Evolutionary conservation across 2,888 invertebrate species (phyloP).

Genomic region (Coecobrya sp.): DNA sequence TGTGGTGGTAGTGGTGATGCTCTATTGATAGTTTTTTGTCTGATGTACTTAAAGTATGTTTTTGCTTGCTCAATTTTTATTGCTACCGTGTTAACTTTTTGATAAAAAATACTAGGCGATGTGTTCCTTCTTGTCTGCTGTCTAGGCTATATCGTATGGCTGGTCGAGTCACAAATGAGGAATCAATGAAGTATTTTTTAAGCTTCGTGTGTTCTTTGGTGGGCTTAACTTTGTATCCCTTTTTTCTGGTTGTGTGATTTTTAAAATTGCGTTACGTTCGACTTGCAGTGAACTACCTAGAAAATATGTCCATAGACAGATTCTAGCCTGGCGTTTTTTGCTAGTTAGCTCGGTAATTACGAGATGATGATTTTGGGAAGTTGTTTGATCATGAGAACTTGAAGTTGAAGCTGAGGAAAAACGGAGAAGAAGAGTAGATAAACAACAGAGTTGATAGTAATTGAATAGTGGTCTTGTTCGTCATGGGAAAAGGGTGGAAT

Average conservation of each 20-base stretch:
- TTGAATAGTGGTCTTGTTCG: slow-evolving; percentile 67
- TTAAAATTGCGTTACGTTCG: slow-evolving; percentile 57
- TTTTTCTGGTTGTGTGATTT: slow-evolving; percentile 68
- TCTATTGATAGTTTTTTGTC: neutral
- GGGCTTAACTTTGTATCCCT: neutral
- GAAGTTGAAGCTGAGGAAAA: slow-evolving; percentile 33
- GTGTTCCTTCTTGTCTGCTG: neutral
- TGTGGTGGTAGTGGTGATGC: neutral
- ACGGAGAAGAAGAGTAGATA: neutral
- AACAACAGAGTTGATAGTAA: slow-evolving; percentile 2
- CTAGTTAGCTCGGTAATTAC: slow-evolving; percentile 58
- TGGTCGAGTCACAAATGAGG: slow-evolving; percentile 10
- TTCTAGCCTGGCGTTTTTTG: neutral
- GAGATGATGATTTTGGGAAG: slow-evolving; percentile 57
- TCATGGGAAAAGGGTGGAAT: slow-evolving; percentile 66
- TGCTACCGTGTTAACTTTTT: neutral
- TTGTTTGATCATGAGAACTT: slow-evolving; percentile 67
- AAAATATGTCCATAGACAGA: neutral
- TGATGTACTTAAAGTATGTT: neutral
- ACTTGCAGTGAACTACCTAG: neutral
- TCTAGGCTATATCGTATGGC: neutral
- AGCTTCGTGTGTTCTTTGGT: neutral
- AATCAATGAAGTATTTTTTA: slow-evolving; percentile 38
- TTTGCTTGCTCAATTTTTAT: neutral
- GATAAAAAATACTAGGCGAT: too few relatives aligned